Evolutionary conservation across 1,140 invertebrate species (phyloP).

Genomic region (Apis laboriosa): DNA sequence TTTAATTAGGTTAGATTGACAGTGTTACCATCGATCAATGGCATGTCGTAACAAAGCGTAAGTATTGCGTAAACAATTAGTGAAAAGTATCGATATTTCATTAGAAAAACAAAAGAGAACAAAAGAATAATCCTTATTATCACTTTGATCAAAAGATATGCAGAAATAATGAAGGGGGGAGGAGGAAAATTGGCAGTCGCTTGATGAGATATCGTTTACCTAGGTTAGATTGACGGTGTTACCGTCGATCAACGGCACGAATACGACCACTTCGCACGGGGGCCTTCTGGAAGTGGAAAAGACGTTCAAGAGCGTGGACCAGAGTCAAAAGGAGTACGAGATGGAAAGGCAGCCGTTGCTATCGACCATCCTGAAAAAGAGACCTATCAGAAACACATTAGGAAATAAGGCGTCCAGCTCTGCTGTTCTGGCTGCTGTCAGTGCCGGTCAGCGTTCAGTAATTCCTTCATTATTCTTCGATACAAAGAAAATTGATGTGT

Average conservation of each 20-base stretch:
- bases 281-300: slow-evolving; percentile 88
- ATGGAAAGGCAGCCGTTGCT: slow-evolving; percentile 71
- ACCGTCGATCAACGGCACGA: slow-evolving; percentile 85
- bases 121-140: no score
- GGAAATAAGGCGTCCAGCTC: slow-evolving; percentile 75
- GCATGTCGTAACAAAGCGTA: no score
- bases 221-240: slow-evolving; percentile 87
- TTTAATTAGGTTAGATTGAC: slow-evolving; percentile 83
- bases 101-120: not conserved
- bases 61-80: not conserved
- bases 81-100: not conserved
- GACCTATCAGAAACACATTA: slow-evolving; percentile 68
- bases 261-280: slow-evolving; percentile 87
- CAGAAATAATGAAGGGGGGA: no score
- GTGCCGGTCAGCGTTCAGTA: slow-evolving; percentile 76
- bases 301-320: slow-evolving; percentile 86
- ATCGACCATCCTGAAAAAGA: slow-evolving; percentile 64
- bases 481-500: no score
- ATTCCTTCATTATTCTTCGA: no score
- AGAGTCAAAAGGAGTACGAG: slow-evolving; percentile 81
- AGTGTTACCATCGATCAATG: no score
- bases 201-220: slow-evolving; percentile 75
- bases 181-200: slow-evolving; percentile 14
- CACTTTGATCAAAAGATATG: no score
- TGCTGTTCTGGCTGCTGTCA: slow-evolving; percentile 86